Conservation (phyloP, 1,140 invertebrate species). For the Ruditapes philippinarum region DNA sequence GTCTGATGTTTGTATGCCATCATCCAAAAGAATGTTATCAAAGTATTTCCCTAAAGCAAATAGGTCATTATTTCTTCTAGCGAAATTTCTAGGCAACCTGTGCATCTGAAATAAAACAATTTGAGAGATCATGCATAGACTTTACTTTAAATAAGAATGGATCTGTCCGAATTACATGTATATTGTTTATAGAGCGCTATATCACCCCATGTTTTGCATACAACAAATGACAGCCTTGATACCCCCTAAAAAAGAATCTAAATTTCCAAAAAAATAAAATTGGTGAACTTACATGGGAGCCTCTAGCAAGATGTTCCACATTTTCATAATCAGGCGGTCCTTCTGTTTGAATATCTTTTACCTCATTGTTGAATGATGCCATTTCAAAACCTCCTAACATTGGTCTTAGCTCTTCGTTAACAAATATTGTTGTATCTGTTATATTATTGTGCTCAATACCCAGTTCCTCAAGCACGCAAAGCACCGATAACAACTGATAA, state of each 20-base stretch:
- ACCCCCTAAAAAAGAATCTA: too few species aligned
- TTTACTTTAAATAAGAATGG: neutral
- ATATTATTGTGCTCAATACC: constrained; percentile 31
- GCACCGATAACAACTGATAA: constrained; percentile 5
- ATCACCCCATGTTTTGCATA: neutral
- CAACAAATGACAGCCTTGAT: too few species aligned
- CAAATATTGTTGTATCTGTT: constrained; percentile 9
- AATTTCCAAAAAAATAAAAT: neutral
- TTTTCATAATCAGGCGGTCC: constrained; percentile 32
- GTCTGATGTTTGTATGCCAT: neutral
- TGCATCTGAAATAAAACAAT: constrained; percentile 10
- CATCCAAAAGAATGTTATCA: neutral
- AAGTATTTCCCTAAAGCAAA: neutral
- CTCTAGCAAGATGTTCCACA: constrained; percentile 16
- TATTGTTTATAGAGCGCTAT: neutral
- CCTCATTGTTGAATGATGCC: neutral
- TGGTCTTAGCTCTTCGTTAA: neutral
- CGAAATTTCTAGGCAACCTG: constrained; percentile 10
- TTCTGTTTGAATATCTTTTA: neutral
- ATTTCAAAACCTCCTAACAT: constrained; percentile 20
- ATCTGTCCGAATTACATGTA: neutral
- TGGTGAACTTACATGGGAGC: neutral
- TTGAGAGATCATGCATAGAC: too few species aligned
- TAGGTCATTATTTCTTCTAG: neutral
- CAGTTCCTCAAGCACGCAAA: neutral